Conservation (phyloP, 2,888 invertebrate species). For the Cataglyphis livida region DNA sequence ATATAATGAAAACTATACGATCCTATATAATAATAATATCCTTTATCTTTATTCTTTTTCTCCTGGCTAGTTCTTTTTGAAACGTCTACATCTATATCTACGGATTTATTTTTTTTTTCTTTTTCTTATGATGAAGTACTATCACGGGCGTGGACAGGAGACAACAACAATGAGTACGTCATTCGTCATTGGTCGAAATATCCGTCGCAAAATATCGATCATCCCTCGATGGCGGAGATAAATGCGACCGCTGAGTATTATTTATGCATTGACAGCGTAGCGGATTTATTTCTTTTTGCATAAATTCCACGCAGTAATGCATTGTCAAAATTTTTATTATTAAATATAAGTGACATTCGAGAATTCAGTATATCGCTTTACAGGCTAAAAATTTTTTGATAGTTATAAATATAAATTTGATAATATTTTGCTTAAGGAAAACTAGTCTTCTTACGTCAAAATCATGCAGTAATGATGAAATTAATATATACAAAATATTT, state of each 20-base stretch:
- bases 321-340: background rate
- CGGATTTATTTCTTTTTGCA: background rate
- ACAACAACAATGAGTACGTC: conserved; percentile 28
- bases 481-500: background rate
- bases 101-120: conserved; percentile 1
- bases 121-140: conserved; percentile 15
- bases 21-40: background rate
- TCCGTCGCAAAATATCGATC: conserved; percentile 20
- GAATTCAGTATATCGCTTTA: background rate
- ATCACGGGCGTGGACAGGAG: conserved; percentile 6
- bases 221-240: conserved; percentile 30
- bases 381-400: background rate
- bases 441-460: background rate
- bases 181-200: conserved; percentile 38
- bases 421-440: background rate
- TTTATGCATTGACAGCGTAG: conserved; percentile 2
- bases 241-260: conserved; percentile 9
- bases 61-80: background rate
- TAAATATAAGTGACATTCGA: background rate
- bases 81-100: background rate
- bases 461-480: background rate
- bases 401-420: background rate
- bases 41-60: background rate
- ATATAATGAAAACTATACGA: background rate
- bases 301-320: background rate